A percentile compares a stretch with the other conserved stretches of the same genome.
These are phyloP conservation scores for Xerus rutilus DNA, from an alignment of 2,797 vertebrate genomes.

Conservation along the genomic window DNA sequence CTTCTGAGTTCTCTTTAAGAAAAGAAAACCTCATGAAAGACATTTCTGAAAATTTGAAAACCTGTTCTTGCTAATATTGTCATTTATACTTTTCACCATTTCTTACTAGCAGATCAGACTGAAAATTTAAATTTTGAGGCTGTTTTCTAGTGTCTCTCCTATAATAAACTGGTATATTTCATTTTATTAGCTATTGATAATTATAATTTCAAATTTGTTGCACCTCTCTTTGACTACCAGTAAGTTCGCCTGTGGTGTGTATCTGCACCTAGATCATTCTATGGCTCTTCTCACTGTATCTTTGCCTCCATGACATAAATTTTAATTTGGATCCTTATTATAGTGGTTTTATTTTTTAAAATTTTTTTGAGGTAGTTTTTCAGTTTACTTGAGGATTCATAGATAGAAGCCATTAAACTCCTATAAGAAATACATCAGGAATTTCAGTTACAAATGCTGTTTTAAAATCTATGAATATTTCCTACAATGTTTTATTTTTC, in stretches of 20 bases:
- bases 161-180: not conserved
- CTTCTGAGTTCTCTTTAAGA: not conserved
- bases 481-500: not conserved
- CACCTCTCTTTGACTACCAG: not conserved
- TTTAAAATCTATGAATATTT: not conserved
- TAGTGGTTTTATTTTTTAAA: not conserved
- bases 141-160: not conserved
- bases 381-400: not conserved
- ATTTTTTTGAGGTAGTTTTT: not conserved
- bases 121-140: not conserved
- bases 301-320: not conserved
- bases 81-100: not conserved
- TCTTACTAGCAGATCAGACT: not conserved
- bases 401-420: not conserved
- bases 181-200: not conserved
- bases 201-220: not conserved
- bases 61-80: not conserved
- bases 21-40: not conserved
- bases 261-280: not conserved
- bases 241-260: not conserved
- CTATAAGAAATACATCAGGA: not conserved
- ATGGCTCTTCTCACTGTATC: not conserved
- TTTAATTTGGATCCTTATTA: not conserved
- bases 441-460: not conserved
- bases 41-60: not conserved